Conservation (phyloP, 2,797 vertebrate genomes). For the Crax fasciolata region DNA sequence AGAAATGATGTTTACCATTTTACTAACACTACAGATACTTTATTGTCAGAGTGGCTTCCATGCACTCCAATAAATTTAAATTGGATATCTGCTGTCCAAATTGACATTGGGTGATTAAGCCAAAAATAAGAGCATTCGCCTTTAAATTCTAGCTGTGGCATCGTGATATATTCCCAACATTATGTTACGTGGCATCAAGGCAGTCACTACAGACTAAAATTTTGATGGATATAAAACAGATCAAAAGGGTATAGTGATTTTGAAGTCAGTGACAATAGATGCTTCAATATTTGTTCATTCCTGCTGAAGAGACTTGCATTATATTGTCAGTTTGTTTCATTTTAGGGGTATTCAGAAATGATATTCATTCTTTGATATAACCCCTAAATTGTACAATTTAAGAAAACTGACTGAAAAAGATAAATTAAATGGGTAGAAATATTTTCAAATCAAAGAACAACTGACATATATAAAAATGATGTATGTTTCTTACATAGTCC, state of each 20-base stretch:
- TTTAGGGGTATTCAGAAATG: conserved; percentile 77
- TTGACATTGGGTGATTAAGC: conserved; percentile 77
- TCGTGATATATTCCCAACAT: conserved; percentile 63
- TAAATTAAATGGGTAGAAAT: conserved; percentile 87
- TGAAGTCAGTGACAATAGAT: conserved; percentile 80
- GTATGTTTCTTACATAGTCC: conserved; percentile 87
- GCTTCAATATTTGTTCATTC: conserved; percentile 80
- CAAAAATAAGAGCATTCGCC: conserved; percentile 80
- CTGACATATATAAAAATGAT: conserved; percentile 89
- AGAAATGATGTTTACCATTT: conserved; percentile 79
- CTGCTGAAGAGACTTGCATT: conserved; percentile 77
- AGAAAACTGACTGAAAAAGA: conserved; percentile 84
- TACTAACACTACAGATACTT: conserved; percentile 60
- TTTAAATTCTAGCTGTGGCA: conserved; percentile 80
- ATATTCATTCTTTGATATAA: conserved; percentile 77
- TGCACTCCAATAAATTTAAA: conserved; percentile 81
- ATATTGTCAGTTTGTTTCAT: conserved; percentile 84
- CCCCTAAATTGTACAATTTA: conserved; percentile 85
- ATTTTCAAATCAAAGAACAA: conserved; percentile 87
- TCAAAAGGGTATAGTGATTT: conserved; percentile 81
- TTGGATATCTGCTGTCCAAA: conserved; percentile 80
- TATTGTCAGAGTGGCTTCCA: conserved; percentile 79
- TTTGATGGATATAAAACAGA: conserved; percentile 82
- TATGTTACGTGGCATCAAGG: conserved; percentile 71
- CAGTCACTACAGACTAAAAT: conserved; percentile 77